Conservation (phyloP, 1,140 invertebrate genomes). For the Babylonia areolata region DNA sequence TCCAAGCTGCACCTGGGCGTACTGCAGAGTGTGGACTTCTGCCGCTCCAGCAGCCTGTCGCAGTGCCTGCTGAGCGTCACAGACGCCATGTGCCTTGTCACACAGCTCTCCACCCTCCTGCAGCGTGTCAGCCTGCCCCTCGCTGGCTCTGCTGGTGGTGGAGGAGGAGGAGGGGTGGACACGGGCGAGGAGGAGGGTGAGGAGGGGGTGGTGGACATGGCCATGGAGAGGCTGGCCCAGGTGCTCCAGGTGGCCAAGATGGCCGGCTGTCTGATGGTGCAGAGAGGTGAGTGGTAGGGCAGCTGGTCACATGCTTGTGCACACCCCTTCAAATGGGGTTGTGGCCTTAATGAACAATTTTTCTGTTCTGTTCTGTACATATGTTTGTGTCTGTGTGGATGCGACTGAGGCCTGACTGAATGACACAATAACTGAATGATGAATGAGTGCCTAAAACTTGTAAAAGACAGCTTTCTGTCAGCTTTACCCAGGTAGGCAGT, state of each 20-base stretch:
- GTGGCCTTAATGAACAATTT: too few relatives aligned
- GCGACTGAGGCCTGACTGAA: too few relatives aligned
- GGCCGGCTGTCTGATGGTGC: constrained; percentile 50
- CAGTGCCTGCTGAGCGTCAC: constrained; percentile 58
- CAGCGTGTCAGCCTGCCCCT: constrained; percentile 33
- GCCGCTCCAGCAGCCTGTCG: constrained; percentile 62
- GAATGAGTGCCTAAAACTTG: too few relatives aligned
- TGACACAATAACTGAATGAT: too few relatives aligned
- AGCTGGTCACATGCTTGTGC: too few relatives aligned
- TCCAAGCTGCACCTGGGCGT: constrained; percentile 68
- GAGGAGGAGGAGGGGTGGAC: constrained; percentile 19
- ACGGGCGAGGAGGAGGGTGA: constrained; percentile 33
- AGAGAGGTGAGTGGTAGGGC: constrained; percentile 46
- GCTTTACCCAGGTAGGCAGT: too few relatives aligned
- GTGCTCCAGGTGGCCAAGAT: constrained; percentile 66
- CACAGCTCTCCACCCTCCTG: constrained; percentile 44
- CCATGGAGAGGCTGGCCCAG: constrained; percentile 67
- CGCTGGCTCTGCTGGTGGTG: constrained; percentile 23
- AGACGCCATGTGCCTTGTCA: constrained; percentile 46
- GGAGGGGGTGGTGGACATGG: constrained; percentile 41
- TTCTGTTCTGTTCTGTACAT: not conserved
- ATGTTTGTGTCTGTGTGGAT: not conserved
- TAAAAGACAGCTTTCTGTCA: too few relatives aligned
- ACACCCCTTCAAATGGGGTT: not conserved
- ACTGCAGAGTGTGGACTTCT: constrained; percentile 64